Evolutionary conservation across 2,113 vertebrate species (phyloP).

Genomic region (Embiotoca jacksoni): DNA sequence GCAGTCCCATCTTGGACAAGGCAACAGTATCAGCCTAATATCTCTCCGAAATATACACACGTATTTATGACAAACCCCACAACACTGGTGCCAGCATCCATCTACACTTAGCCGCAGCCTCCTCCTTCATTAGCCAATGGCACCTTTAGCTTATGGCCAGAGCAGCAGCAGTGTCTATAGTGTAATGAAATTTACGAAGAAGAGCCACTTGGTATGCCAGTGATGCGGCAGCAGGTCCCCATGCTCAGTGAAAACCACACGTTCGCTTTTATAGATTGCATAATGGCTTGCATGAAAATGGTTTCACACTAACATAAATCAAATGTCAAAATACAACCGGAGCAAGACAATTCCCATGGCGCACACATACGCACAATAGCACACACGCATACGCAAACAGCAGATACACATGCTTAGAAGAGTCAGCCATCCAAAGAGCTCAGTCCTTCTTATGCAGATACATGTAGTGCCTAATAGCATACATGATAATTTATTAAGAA

Average conservation of each 20-base stretch:
- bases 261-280: slow-evolving; percentile 85
- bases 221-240: slow-evolving; percentile 76
- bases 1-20: slow-evolving; percentile 52
- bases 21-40: slow-evolving; percentile 58
- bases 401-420: slow-evolving; percentile 61
- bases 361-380: slow-evolving; percentile 59
- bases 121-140: slow-evolving; percentile 82
- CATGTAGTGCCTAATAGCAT: slow-evolving; percentile 80
- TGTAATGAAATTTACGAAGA: slow-evolving; percentile 85
- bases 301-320: slow-evolving; percentile 87
- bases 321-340: slow-evolving; percentile 85
- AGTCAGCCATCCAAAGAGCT: slow-evolving; percentile 64
- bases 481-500: slow-evolving; percentile 86
- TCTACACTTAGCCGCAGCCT: slow-evolving; percentile 72
- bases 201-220: slow-evolving; percentile 85
- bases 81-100: slow-evolving; percentile 64
- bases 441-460: slow-evolving; percentile 70
- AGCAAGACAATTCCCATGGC: slow-evolving; percentile 82
- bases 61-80: slow-evolving; percentile 61
- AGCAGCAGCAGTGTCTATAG: slow-evolving; percentile 77
- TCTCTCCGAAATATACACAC: slow-evolving; percentile 61
- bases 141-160: slow-evolving; percentile 82
- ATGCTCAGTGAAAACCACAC: slow-evolving; percentile 81
- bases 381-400: slow-evolving; percentile 27
- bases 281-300: slow-evolving; percentile 86